phyloP scores from a whole-genome alignment of 2,113 vertebrate species.

The Sphyrna mokarran region DNA sequence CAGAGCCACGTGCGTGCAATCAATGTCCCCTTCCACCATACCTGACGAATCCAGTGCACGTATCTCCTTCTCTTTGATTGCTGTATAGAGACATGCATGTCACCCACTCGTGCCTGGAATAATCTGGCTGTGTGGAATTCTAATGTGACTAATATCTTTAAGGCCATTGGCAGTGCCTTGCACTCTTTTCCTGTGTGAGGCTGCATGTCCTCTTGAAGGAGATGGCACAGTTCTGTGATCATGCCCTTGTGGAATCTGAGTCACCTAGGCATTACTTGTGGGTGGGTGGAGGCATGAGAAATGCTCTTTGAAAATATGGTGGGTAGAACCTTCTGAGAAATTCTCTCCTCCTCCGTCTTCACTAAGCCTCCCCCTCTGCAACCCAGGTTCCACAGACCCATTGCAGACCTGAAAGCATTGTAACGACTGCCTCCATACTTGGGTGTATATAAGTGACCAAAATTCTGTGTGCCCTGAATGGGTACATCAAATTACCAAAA shows the following conservation, averaged over 20 bases:
- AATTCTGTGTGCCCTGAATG: background rate
- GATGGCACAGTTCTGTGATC: background rate
- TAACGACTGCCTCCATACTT: background rate
- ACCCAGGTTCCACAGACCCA: no score
- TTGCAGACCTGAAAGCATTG: background rate
- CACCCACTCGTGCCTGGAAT: background rate
- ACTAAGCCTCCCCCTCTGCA: no score
- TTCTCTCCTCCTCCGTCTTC: no score
- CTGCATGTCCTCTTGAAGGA: background rate
- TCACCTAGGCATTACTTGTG: background rate
- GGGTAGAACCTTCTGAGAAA: no score
- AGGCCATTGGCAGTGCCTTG: background rate
- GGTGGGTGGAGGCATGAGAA: background rate
- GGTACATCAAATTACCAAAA: background rate
- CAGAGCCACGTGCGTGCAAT: no score
- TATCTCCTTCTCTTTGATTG: background rate
- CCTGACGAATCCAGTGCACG: no score
- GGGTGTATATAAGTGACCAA: background rate
- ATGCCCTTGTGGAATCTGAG: background rate
- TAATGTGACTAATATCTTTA: background rate
- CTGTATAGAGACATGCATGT: background rate
- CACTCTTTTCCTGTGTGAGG: background rate
- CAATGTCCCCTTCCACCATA: no score
- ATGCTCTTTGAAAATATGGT: no score
- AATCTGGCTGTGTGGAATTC: background rate